Percentiles rank a stretch among this genome's conserved stretches.
These are phyloP conservation scores for Triplophysa dalaica DNA, from an alignment of 2,113 vertebrate species.

Conservation along the genomic window DNA sequence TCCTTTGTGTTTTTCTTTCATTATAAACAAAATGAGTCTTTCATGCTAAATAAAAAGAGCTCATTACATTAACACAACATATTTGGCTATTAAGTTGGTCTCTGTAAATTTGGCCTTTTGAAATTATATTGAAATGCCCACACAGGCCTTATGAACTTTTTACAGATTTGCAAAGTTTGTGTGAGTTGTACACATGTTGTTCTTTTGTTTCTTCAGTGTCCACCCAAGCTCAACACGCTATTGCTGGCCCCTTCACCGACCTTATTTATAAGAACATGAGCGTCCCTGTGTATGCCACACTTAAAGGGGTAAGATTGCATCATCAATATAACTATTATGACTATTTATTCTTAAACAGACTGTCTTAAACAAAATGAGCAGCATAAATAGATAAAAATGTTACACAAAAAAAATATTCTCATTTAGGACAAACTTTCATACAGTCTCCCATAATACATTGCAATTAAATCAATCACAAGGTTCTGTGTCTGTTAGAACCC, in stretches of 20 bases:
- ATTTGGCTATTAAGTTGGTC: background rate
- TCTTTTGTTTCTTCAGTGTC: constrained; percentile 69
- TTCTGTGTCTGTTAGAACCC: too few relatives aligned
- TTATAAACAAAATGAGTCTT: background rate
- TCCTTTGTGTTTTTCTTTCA: background rate
- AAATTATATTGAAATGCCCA: constrained; percentile 26
- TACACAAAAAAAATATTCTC: background rate
- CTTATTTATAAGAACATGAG: constrained; percentile 85
- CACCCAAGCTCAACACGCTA: constrained; percentile 67
- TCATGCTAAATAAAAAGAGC: background rate
- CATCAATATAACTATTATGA: background rate
- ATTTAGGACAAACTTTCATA: background rate
- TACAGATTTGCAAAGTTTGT: background rate
- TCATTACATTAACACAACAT: background rate
- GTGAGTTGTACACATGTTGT: constrained; percentile 8
- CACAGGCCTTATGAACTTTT: constrained; percentile 4
- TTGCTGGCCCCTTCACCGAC: constrained; percentile 77
- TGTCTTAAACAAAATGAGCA: background rate
- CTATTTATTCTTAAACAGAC: background rate
- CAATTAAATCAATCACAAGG: too few relatives aligned
- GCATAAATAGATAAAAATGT: background rate
- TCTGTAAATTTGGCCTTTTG: background rate
- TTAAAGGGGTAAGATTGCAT: constrained; percentile 83
- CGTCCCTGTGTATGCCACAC: constrained; percentile 83
- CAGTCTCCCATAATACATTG: too few relatives aligned